Base-by-base conservation (phyloP, 2,113 vertebrate species). In the Scophthalmus maximus region DNA sequence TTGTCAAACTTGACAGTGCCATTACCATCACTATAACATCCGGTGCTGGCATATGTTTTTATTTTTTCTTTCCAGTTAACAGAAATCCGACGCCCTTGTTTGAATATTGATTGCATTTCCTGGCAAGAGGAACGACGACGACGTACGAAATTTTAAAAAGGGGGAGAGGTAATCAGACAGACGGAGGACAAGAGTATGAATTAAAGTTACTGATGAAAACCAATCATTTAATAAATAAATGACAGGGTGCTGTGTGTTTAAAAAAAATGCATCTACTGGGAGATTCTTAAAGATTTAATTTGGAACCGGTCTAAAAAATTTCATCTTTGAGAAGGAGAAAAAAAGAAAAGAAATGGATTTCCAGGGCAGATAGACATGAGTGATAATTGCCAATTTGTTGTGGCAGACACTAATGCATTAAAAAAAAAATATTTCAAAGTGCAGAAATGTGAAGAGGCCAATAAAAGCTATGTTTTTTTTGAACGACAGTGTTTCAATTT, bases 1-100 rank as follows among this genome's bases (percentile, higher is more conserved):
- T 88, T 86, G 91, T 90, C 86, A 86, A 74, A 81, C 47, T 38
- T 90, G 88, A 90, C 89, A 90, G 84, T 46, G 80, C 79, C 49
- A 80, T 89, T 90, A 90, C 85, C 82, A 52, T 74, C 79, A 58
- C 73, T 50, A 40, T 73, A 69, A 76, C 64, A 72, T 73, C 81
- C 72, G 85, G 59, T 60, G 84, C 68, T 34, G 84, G 81, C 78
- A 72, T 53, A 53, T 40, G 71, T 53, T 69, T 47, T 84, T n/a
- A n/a, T n/a, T n/a, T n/a, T n/a, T n/a, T n/a, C n/a, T n/a, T n/a
- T n/a, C 74, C 73, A 51, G 76, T 85, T 83, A 83, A 66, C 81
- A 69, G 46, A 25, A 76, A 46, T 75, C 80, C 70, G 62, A 73
- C 55, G 17, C 12, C 64, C 64, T 70, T 64, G 68, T 73, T 63